Conservation (phyloP, 2,797 vertebrate species). For the Tragelaphus eurycerus region DNA sequence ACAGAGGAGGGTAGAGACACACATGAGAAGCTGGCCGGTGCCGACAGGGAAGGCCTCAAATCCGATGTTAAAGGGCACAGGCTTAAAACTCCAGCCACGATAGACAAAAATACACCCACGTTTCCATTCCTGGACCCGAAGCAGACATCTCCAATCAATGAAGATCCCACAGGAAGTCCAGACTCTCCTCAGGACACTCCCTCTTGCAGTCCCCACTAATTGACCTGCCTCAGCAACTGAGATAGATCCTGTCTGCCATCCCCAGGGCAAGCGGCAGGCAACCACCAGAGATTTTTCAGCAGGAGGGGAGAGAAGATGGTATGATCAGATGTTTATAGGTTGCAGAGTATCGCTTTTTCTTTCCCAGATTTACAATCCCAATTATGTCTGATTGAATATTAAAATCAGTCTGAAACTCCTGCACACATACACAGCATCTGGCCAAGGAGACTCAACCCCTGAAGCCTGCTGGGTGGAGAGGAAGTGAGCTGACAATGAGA, state of each 20-base stretch:
- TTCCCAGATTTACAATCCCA: slow-evolving; percentile 47
- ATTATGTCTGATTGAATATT: slow-evolving; percentile 67
- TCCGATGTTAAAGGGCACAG: background rate
- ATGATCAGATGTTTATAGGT: background rate
- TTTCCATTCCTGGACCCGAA: background rate
- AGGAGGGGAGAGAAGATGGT: background rate
- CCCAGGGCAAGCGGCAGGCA: background rate
- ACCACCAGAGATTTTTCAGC: background rate
- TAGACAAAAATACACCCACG: background rate
- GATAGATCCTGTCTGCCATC: no score
- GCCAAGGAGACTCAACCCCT: slow-evolving; percentile 14
- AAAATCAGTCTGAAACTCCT: slow-evolving; percentile 51
- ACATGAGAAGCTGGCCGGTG: background rate
- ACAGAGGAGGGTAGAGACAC: background rate
- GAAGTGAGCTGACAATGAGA: background rate
- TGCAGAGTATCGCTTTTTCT: background rate
- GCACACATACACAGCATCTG: slow-evolving; percentile 44
- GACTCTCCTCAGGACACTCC: background rate
- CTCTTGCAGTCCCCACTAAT: background rate
- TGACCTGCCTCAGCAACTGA: background rate
- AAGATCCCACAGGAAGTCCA: background rate
- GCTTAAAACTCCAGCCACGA: background rate
- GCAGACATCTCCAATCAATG: slow-evolving; percentile 8
- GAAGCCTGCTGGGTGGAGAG: slow-evolving; percentile 32
- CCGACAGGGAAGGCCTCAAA: background rate